Conservation (phyloP, 2,113 vertebrate genomes). For the Isichthys henryi region DNA sequence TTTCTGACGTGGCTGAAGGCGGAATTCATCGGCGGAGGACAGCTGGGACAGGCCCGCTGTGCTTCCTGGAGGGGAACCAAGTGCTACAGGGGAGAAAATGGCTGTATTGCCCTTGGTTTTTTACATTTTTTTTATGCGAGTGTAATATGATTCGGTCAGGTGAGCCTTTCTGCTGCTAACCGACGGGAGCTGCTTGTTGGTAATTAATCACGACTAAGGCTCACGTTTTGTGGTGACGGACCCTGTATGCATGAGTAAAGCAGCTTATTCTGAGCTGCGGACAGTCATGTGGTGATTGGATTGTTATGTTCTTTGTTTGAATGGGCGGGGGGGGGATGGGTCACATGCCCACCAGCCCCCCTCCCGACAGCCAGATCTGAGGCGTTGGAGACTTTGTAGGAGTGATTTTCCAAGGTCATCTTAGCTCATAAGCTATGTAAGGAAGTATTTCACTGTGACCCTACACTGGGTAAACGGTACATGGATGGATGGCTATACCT, state of each 20-base stretch:
- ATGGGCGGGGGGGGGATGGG: neutral
- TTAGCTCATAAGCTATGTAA: neutral
- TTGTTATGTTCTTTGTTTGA: neutral
- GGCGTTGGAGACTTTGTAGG: neutral
- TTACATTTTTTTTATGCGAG: neutral
- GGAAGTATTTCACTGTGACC: neutral
- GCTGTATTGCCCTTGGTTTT: neutral
- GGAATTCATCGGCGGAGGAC: neutral
- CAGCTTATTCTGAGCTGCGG: neutral
- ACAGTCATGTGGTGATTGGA: neutral
- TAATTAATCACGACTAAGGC: neutral
- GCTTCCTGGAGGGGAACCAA: neutral
- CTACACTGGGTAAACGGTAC: neutral
- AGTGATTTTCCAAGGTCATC: neutral
- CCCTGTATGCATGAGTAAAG: neutral
- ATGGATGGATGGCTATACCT: neutral
- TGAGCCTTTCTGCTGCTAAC: neutral
- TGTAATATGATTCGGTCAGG: neutral
- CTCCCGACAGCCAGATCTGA: neutral
- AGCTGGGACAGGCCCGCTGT: neutral
- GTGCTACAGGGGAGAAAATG: neutral
- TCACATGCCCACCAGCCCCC: neutral
- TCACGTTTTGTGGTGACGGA: neutral
- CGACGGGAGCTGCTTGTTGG: neutral
- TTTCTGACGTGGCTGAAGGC: neutral